A percentile compares a stretch with the other conserved stretches of the same genome.
Evolutionary conservation across 2,113 vertebrate species (phyloP).

Genomic region (Psittacus erithacus): DNA sequence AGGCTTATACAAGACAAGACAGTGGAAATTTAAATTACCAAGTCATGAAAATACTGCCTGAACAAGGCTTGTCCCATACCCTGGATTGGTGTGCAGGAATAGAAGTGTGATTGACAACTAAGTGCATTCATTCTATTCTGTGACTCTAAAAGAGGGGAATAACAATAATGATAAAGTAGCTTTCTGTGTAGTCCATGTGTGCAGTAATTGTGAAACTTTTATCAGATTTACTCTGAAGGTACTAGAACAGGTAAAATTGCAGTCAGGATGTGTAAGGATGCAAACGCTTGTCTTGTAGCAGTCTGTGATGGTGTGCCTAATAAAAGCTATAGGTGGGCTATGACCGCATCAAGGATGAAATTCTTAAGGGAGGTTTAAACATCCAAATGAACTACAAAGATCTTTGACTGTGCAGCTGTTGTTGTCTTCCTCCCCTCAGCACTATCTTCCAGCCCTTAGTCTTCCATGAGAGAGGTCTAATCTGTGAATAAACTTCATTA

Average conservation of each 20-base stretch:
- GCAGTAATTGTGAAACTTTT: not conserved
- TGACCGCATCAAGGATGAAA: not conserved
- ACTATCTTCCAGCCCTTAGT: not conserved
- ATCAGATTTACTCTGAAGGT: not conserved
- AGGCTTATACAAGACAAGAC: not conserved
- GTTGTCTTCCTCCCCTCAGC: not conserved
- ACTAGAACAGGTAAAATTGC: not conserved
- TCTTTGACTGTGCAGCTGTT: not conserved
- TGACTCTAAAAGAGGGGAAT: not conserved
- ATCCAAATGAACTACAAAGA: not conserved
- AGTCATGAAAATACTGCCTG: not conserved
- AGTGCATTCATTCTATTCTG: not conserved
- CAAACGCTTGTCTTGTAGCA: not conserved
- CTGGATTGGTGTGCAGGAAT: not conserved
- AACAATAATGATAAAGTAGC: not conserved
- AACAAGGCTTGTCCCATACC: not conserved
- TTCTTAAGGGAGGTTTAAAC: not conserved
- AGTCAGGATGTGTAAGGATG: not conserved
- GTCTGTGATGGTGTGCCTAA: not conserved
- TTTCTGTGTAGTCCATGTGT: not conserved
- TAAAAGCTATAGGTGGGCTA: not conserved
- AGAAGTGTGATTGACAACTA: not conserved
- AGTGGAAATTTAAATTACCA: not conserved
- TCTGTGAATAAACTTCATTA: not conserved
- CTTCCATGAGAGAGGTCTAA: not conserved